Evolutionary conservation across 2,113 vertebrate genomes (phyloP), one percentile per base, ranked within the genome.

Genomic region (Sylvietta virens): DNA sequence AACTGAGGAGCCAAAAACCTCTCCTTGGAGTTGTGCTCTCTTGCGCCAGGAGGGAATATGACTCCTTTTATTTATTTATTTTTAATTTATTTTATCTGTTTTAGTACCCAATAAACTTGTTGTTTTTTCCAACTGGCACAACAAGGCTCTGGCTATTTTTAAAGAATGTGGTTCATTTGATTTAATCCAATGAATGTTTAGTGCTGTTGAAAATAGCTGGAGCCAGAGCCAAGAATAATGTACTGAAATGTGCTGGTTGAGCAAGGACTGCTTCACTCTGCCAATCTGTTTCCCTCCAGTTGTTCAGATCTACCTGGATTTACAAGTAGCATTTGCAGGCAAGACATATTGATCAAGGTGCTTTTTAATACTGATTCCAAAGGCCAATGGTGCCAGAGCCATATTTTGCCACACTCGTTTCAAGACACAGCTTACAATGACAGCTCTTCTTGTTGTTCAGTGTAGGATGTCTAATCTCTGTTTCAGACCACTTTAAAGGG

Each of bases 191-290:
- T 90, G 95, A 95, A 73, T 86, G 92, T 86, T 96, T 83, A 95
- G 95, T 67, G 47, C 88, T 90, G 92, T 96, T 94, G 90, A 94
- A 96, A 96, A 96, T 83, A 94, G 76, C 60, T 48, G 76, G 76
- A 97, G 76, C 65, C 79, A 53, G 88, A 81, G 96, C 94, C 96
- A 97, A 96, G 88, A 95, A 96, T 84, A 97, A 96, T 71, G 93
- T 93, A 74, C 92, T 88, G 92, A 87, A 96, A 92, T 95, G 71
- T 93, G 92, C 79, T 92, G 44, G 79, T 81, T 94, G 88, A 93
- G 88, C 82, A 90, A 90, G 60, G 76, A 31, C 31, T 83, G 82
- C 72, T 81, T 66, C 39, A 5, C 60, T 86, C 79, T 93, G 90
- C 69, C 85, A 86, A 13, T 86, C 82, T 90, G 57, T 77, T 78